phyloP scores from a whole-genome alignment of 2,888 invertebrate genomes.

The Drosophila atroscutellata region DNA sequence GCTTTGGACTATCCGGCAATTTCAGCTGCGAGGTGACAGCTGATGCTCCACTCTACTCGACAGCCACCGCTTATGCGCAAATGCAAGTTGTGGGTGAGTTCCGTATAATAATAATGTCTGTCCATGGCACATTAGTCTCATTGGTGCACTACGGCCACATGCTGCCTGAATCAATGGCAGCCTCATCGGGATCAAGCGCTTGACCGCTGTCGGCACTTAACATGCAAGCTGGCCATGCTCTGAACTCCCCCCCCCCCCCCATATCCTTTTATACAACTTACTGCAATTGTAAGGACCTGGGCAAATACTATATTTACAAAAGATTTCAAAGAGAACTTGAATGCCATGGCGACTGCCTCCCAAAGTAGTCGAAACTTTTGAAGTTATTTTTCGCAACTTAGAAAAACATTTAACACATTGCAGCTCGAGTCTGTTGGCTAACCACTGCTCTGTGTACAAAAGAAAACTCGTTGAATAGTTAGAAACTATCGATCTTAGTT shows the following conservation, averaged over 20 bases:
- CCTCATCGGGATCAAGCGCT: constrained; percentile 18
- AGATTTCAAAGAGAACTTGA: not conserved
- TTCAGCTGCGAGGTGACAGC: constrained; percentile 90
- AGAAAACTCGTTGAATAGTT: not conserved
- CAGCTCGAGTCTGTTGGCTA: not conserved
- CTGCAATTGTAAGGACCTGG: constrained; percentile 5
- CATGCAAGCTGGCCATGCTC: not conserved
- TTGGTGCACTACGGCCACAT: constrained; percentile 18
- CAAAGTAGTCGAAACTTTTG: not conserved
- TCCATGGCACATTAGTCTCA: constrained; percentile 17
- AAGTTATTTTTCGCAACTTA: not conserved
- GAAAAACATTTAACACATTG: not conserved
- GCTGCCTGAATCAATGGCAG: constrained; percentile 11
- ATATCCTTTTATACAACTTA: not conserved
- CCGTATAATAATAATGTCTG: constrained; percentile 4
- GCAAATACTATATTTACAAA: not conserved
- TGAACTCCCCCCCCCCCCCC: no score
- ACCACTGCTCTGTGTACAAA: not conserved
- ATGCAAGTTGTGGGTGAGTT: constrained; percentile 91
- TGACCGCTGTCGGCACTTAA: constrained; percentile 16
- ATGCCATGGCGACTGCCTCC: not conserved
- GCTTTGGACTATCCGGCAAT: constrained; percentile 89
- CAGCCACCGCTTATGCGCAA: constrained; percentile 88
- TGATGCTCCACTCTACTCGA: constrained; percentile 89
- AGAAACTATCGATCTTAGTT: not conserved